Evolutionary conservation across 2,797 vertebrate species (phyloP).

Genomic region (Xenops minutus): DNA sequence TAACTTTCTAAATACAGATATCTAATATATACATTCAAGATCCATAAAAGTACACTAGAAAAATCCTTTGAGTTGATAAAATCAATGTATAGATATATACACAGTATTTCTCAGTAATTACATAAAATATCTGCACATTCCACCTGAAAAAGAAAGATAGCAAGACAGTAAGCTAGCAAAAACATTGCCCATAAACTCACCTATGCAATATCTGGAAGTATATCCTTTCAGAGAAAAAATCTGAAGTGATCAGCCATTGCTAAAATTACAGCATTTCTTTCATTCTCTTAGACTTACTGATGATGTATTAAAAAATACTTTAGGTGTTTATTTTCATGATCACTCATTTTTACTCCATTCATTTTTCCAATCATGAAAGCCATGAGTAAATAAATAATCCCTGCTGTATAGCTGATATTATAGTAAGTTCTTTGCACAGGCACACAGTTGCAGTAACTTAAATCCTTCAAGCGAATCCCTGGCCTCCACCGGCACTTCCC

Average conservation of each 20-base stretch:
- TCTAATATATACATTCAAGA: background rate
- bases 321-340: background rate
- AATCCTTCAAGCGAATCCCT: background rate
- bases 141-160: background rate
- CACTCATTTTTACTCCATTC: background rate
- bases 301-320: background rate
- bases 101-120: background rate
- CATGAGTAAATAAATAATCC: background rate
- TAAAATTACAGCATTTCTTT: slow-evolving; percentile 6
- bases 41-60: background rate
- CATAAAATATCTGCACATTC: background rate
- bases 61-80: background rate
- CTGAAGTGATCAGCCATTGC: background rate
- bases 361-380: background rate
- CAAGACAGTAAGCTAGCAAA: background rate
- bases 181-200: slow-evolving; percentile 35
- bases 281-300: background rate
- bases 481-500: background rate
- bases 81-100: background rate
- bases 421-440: background rate
- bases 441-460: background rate
- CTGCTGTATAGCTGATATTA: background rate
- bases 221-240: background rate
- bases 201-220: slow-evolving; percentile 9
- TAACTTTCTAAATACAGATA: background rate